phyloP scores from a whole-genome alignment of 2,797 vertebrate genomes.

The Phalanger gymnotis region DNA sequence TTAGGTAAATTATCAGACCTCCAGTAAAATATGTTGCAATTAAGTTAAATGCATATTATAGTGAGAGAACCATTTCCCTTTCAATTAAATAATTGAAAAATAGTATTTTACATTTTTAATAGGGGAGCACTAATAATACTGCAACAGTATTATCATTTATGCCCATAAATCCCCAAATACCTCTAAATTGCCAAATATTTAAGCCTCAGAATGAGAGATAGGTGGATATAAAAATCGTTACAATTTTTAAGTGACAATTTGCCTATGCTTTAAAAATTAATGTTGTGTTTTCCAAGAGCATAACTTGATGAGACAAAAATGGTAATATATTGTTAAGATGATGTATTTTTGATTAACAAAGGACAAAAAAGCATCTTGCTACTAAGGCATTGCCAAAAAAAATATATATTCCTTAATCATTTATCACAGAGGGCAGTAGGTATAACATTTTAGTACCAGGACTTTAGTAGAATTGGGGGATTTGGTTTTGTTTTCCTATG shows the following conservation, averaged over 20 bases:
- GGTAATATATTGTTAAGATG: neutral
- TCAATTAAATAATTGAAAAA: neutral
- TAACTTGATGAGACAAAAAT: neutral
- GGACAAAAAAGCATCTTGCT: neutral
- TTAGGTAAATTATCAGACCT: neutral
- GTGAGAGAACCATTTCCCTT: neutral
- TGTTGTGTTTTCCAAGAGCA: neutral
- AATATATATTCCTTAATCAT: neutral
- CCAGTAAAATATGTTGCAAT: neutral
- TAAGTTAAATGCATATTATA: neutral
- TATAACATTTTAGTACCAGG: neutral
- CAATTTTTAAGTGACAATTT: neutral
- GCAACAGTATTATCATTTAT: neutral
- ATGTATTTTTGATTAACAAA: neutral
- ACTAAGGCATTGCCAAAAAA: conserved; percentile 34
- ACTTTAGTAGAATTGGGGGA: neutral
- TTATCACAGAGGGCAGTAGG: neutral
- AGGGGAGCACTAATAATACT: neutral
- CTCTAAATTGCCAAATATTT: neutral
- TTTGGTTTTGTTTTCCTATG: neutral
- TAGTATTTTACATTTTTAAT: neutral
- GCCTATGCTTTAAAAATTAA: neutral
- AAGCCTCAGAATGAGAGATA: neutral
- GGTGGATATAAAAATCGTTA: neutral
- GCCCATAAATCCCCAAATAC: neutral